These are phyloP conservation scores for Otolemur crassicaudatus DNA, from an alignment of 2,797 vertebrate species.

Conservation along the genomic window DNA sequence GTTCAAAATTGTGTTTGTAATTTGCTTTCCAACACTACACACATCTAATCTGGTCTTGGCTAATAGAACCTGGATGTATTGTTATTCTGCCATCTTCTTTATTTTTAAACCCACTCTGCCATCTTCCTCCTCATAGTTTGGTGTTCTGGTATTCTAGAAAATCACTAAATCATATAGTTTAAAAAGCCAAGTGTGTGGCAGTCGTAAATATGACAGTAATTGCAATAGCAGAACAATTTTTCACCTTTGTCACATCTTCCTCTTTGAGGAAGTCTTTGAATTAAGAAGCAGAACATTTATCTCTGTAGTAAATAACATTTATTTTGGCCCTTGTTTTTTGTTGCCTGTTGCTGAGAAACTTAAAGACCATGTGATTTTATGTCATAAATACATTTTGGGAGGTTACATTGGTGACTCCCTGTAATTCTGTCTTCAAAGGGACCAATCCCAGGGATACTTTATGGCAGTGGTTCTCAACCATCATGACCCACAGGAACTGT, in stretches of 20 bases:
- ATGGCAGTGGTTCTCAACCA: not conserved
- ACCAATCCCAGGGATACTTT: not conserved
- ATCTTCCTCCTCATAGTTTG: not conserved
- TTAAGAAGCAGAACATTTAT: not conserved
- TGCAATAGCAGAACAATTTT: not conserved
- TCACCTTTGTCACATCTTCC: not conserved
- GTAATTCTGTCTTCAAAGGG: not conserved
- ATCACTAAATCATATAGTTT: not conserved
- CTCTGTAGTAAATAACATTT: conserved; percentile 26
- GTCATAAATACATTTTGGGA: not conserved
- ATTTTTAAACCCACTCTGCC: not conserved
- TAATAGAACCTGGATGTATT: not conserved
- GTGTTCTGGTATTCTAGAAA: not conserved
- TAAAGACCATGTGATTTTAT: not conserved
- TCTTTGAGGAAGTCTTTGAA: conserved; percentile 16
- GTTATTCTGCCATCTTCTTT: not conserved
- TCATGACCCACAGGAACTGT: too few species aligned
- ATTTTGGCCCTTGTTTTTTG: not conserved
- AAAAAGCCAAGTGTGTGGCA: not conserved
- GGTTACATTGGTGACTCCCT: not conserved
- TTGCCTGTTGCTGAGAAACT: conserved; percentile 6
- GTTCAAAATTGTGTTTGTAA: conserved; percentile 16
- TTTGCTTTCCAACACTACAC: not conserved
- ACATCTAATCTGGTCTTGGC: not conserved
- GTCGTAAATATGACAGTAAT: not conserved